Base-by-base conservation (phyloP, 2,113 vertebrate species). In the Myocastor coypus region DNA sequence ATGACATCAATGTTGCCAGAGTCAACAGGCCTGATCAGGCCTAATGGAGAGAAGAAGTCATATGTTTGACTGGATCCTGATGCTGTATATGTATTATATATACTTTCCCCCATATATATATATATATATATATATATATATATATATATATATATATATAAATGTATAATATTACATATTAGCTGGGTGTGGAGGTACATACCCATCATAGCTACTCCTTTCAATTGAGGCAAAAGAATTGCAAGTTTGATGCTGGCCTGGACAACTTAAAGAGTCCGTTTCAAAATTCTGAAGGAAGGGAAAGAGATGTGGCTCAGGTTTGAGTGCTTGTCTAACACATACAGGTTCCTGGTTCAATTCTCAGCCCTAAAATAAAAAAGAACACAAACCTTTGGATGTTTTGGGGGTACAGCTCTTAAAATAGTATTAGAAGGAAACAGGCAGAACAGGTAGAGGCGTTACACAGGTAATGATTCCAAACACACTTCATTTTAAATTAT, bases 351-450 rank as follows among this genome's bases (percentile, higher is more conserved):
- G 75, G 42, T 32, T 78, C 75, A 46, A 46, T 30, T 77, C 13
- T 42, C 13, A 46, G 73, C 73, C 46, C 73, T 6, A 46, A 26
- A 26, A 40, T n/a, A n/a, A 6, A 68, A n/a, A 68, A 14, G 13
- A 16, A 68, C 14, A 34, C 64, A 68, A 0, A 71, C 64, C 55
- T 91, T 77, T 66, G 7, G 11, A 71, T 34, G 17, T 69, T 40
- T 50, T 94, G 71, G 46, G 2, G 63, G 5, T 91, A n/a, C 22
- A 30, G 22, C n/a, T 68, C 22, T 83, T 66, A 81, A 97, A 92
- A 90, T 42, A 71, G 14, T 73, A 90, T 42, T 83, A 68, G 37
- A 19, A 93, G 46, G 16, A 37, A 93, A 86, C 30, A n/a, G 37
- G 57, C 40, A 78, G 40, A 89, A 11, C 71, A 93, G 40, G 42